These are phyloP conservation scores for Pollenia labialis DNA, from an alignment of 2,888 invertebrate species.

Conservation along the genomic window DNA sequence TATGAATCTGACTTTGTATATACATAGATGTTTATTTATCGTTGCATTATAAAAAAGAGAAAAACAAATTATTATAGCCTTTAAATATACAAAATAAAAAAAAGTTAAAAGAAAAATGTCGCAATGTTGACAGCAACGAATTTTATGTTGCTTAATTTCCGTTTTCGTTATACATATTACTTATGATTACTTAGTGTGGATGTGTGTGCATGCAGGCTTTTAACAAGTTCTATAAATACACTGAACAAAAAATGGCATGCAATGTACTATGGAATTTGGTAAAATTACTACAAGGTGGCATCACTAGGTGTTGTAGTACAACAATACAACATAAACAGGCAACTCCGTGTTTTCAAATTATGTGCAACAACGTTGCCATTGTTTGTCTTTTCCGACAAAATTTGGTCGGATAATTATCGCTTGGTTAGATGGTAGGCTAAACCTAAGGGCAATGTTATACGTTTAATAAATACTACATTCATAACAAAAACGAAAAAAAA, in stretches of 20 bases:
- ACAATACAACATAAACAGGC: no score
- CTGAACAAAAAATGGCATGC: background rate
- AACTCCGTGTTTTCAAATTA: no score
- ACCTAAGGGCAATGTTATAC: no score
- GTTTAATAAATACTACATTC: no score
- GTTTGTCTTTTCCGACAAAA: no score
- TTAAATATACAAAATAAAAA: slow-evolving; percentile 7
- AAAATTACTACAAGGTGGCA: no score
- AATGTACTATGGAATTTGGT: background rate
- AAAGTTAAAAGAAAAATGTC: slow-evolving; percentile 59
- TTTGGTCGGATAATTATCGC: no score
- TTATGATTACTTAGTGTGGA: background rate
- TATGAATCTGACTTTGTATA: slow-evolving; percentile 47
- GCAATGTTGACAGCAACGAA: slow-evolving; percentile 66
- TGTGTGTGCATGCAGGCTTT: slow-evolving; percentile 12
- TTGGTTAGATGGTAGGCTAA: no score
- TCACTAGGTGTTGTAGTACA: no score
- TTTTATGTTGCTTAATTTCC: slow-evolving; percentile 70
- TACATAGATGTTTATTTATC: slow-evolving; percentile 44
- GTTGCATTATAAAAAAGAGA: slow-evolving; percentile 5
- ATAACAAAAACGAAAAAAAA: no score
- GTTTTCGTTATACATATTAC: slow-evolving; percentile 50
- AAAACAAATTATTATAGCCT: slow-evolving; percentile 26
- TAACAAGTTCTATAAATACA: slow-evolving; percentile 3
- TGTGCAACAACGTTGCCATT: no score